Percentiles rank a stretch among this genome's conserved stretches.
Conservation (phyloP, 1,140 invertebrate species). For the Adoxophyes honmai region DNA sequence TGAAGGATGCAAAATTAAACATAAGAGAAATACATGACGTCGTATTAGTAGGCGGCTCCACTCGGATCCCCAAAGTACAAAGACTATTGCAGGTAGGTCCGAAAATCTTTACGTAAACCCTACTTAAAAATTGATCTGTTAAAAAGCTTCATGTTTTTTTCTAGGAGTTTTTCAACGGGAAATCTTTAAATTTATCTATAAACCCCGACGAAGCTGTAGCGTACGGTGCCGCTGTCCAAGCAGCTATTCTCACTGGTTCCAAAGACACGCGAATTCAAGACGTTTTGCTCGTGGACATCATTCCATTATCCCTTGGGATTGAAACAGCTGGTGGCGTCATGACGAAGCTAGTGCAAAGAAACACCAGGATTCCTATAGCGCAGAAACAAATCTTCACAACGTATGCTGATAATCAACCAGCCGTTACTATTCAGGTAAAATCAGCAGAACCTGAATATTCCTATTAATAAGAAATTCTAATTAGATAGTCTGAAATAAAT, state of each 20-base stretch:
- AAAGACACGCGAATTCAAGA: constrained; percentile 86
- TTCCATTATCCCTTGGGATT: constrained; percentile 84
- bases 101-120: not conserved
- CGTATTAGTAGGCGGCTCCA: constrained; percentile 82
- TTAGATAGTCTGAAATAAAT: too few relatives aligned
- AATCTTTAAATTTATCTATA: constrained; percentile 83
- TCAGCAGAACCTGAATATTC: not conserved
- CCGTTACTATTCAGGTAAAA: constrained; percentile 86
- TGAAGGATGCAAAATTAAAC: constrained; percentile 87
- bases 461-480: too few relatives aligned
- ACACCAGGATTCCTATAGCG: constrained; percentile 83
- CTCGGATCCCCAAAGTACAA: constrained; percentile 82
- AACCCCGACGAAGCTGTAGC: constrained; percentile 89
- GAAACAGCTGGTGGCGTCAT: constrained; percentile 84
- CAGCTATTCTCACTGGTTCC: constrained; percentile 84
- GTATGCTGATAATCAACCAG: constrained; percentile 83
- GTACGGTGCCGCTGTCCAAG: constrained; percentile 86
- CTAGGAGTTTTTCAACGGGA: constrained; percentile 82
- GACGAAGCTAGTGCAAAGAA: constrained; percentile 82
- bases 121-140: not conserved
- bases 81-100: constrained; percentile 74
- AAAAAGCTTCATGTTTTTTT: constrained; percentile 2
- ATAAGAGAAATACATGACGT: constrained; percentile 83
- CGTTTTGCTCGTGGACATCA: constrained; percentile 84
- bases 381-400: constrained; percentile 83